A percentile compares a stretch with the other conserved stretches of the same genome.
Evolutionary conservation across 2,113 vertebrate species (phyloP).

Genomic region (Hiodon alosoides): DNA sequence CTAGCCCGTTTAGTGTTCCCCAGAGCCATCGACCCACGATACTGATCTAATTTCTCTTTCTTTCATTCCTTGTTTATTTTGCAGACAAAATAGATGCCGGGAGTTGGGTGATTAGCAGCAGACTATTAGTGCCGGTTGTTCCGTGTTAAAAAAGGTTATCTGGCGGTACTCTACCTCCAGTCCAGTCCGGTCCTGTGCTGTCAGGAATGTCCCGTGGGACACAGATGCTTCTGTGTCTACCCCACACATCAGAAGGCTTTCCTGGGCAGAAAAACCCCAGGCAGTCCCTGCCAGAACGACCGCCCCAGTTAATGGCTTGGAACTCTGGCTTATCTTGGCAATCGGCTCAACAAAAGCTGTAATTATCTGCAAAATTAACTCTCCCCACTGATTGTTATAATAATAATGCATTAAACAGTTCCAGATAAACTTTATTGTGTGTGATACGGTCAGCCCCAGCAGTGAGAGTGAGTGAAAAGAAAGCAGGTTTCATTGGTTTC

Average conservation of each 20-base stretch:
- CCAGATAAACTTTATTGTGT: slow-evolving; percentile 53
- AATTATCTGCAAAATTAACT: slow-evolving; percentile 64
- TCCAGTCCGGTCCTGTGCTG: background rate
- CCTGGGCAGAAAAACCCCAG: slow-evolving; percentile 24
- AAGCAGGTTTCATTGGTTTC: slow-evolving; percentile 28
- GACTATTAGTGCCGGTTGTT: background rate
- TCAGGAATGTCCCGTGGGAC: slow-evolving; percentile 25
- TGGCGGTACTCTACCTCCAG: background rate
- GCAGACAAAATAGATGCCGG: background rate
- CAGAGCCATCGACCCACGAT: slow-evolving; percentile 29
- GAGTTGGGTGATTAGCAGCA: background rate
- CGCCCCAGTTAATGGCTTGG: slow-evolving; percentile 54
- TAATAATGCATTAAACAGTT: slow-evolving; percentile 62
- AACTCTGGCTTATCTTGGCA: slow-evolving; percentile 56
- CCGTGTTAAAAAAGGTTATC: background rate
- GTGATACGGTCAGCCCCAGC: slow-evolving; percentile 29
- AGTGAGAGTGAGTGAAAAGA: slow-evolving; percentile 26
- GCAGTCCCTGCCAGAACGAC: slow-evolving; percentile 51
- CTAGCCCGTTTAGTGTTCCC: slow-evolving; percentile 49
- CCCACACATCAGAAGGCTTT: slow-evolving; percentile 11
- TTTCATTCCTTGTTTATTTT: background rate
- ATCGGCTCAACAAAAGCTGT: slow-evolving; percentile 60
- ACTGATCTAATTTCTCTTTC: background rate
- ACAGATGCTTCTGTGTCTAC: slow-evolving; percentile 11
- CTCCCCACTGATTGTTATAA: slow-evolving; percentile 55